phyloP scores from a whole-genome alignment of 1,140 invertebrate species.

The Arion vulgaris region DNA sequence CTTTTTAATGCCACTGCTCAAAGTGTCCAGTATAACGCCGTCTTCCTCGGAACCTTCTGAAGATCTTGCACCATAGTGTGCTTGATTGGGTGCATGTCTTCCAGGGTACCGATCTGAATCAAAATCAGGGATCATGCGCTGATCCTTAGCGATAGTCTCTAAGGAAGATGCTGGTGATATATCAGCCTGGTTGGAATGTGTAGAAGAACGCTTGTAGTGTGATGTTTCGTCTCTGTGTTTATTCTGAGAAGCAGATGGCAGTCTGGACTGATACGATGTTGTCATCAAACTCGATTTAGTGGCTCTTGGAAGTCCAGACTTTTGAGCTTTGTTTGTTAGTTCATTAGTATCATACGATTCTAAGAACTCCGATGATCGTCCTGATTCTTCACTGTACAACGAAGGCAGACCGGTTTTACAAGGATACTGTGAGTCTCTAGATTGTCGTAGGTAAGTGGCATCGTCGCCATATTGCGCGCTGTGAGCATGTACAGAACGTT shows the following conservation, averaged over 20 bases:
- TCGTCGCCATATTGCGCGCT: neutral
- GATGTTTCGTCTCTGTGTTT: neutral
- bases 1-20: conserved; percentile 47
- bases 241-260: neutral
- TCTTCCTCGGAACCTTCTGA: conserved; percentile 32
- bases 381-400: too few relatives aligned
- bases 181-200: too few relatives aligned
- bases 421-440: neutral
- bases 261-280: neutral
- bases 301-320: neutral
- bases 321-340: neutral
- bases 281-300: neutral
- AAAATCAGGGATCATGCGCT: neutral
- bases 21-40: neutral
- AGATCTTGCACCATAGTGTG: neutral
- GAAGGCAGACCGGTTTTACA: too few relatives aligned
- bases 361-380: neutral
- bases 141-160: neutral
- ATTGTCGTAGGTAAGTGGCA: neutral
- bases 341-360: neutral
- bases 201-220: too few relatives aligned
- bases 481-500: too few relatives aligned
- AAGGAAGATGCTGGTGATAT: neutral
- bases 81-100: neutral
- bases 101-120: neutral